Evolutionary conservation across 2,113 vertebrate genomes (phyloP), one percentile per base, ranked within the genome.

Genomic region (Cryptomyrus ogoouensis): DNA sequence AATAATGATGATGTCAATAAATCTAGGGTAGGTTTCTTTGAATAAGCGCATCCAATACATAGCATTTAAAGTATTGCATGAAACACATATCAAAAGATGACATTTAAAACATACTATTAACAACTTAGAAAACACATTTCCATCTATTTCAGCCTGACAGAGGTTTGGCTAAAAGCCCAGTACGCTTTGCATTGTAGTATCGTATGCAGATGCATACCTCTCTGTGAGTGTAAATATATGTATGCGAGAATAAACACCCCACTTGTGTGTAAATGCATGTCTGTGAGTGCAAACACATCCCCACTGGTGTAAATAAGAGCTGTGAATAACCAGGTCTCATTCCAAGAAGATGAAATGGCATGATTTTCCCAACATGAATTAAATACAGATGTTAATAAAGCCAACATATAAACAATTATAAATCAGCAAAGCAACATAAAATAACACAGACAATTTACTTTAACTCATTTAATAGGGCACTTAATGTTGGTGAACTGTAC

Each of bases 401-500:
- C 15, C 70, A 80, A 13, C 74, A 80, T 42, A 42, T 42, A 80
- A 80, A 80, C 31, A 80, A 77, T 5, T 74, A 17, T 35, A 39
- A 10, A 27, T 70, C 10, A 31, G 27, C 27, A 70, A 70, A 70
- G 62, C 15, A 80, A 42, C 0, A 80, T 13, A 42, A 21, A 88
- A 88, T 53, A 53, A 80, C 4, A 42, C 12, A 74, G 31, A 12
- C 31, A 42, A 80, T 80, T 88, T 92, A 88, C 93, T 96, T 96
- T 96, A 95, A 96, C 96, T 97, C 96, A 97, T 98, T 98, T 98
- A 98, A 98, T 98, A 99, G 98, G 99, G 98, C 98, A 99, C 94
- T 95, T 94, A 70, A 86, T 93, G 97, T 95, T 96, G 97, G 98
- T 15, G 97, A 98, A 98, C 98, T 99, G 98, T 99, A 98, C 98